Base-by-base conservation (phyloP, 2,797 vertebrate genomes). In the Peromyscus attwateri region DNA sequence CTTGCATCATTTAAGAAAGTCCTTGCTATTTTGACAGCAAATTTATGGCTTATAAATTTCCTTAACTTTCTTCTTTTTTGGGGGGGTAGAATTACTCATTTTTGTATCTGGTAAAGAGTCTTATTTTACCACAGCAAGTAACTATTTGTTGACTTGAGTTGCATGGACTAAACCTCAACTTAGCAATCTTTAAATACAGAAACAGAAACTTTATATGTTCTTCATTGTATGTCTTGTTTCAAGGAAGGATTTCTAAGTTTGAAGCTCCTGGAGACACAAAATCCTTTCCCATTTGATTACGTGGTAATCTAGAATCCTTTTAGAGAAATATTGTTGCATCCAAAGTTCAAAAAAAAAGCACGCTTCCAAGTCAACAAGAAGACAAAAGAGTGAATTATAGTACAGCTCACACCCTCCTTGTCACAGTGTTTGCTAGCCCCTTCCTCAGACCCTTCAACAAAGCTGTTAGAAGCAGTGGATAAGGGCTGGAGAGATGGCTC, bases 1-100 rank as follows among this genome's bases (percentile, higher is more conserved):
- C 19, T 46, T n/a, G 3, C 1, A 11, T 55, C 29, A 89, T 52
- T 75, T 68, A 62, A 73, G 7, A n/a, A 93, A 68, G 16, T 46
- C 43, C 79, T 25, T 94, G 8, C 8, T 25, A 82, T 52, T 92
- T 71, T 90, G 73, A 9, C 12, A 89, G 8, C 12, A 29, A 71
- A 79, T 89, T 93, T 77, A 49, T 23, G 27, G 34, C 34, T 84
- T 80, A 46, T 21, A 91, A 46, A 77, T 43, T 96, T 79, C 37
- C 17, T n/a, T 89, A 66, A 12, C 49, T 70, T 70, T 52, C 49
- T 52, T 52, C 49, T 52, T 52, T 64, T 70, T 7, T 68, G 12
- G 29, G 40, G 40, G 40, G 40, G 25, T 64, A 10, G 34, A 89
- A 82, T 49, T 60, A 29, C 34, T 94, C 55, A n/a, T 80, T 82